Base-by-base conservation (phyloP, 2,113 vertebrate genomes). In the Hippocampus comes region DNA sequence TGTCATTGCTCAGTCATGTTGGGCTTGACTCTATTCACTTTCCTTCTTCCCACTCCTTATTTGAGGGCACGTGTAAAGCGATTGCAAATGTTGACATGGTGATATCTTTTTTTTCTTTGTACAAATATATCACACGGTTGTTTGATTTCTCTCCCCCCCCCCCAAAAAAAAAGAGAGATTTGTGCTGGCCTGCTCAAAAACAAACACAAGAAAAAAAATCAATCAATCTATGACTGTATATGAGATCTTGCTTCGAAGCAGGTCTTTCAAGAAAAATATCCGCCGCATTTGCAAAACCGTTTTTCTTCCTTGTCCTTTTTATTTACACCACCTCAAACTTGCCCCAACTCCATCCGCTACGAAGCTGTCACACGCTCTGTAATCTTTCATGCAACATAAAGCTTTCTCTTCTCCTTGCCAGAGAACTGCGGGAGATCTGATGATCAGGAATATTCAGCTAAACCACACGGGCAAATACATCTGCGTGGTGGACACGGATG, bases 391-490 rank as follows among this genome's bases (percentile, higher is more conserved):
- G 88, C 81, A 79, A 82, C 80, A 81, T 88, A 85, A 83, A 77
- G 71, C 76, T 79, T 79, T 82, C 53, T 75, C 60, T 82, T 70
- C 76, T 82, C 68, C 60, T 81, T 77, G 63, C 46, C 86, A 98
- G 95, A 94, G 94, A 79, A 89, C 93, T 0, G 94, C 95, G 0
- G 96, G 95, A 5, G 96, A 97, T 86, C 77, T 98, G 67, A 95
- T 97, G 95, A 96, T 97, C 82, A 95, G 95, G 81, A 97, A 95
- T 88, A 94, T 96, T 83, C 95, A 97, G 86, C 90, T 98, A 85
- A 94, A 93, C 66, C 95, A 98, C 9, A 94, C 92, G 4, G 95
- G 95, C 27, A 95, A 94, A 75, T 97, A 97, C 0, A 94, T 96
- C 55, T 98, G 95, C 18, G 94, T 94, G 91, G 95, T 96, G 76